phyloP scores from a whole-genome alignment of 2,113 vertebrate species.

The Corythoichthys intestinalis region DNA sequence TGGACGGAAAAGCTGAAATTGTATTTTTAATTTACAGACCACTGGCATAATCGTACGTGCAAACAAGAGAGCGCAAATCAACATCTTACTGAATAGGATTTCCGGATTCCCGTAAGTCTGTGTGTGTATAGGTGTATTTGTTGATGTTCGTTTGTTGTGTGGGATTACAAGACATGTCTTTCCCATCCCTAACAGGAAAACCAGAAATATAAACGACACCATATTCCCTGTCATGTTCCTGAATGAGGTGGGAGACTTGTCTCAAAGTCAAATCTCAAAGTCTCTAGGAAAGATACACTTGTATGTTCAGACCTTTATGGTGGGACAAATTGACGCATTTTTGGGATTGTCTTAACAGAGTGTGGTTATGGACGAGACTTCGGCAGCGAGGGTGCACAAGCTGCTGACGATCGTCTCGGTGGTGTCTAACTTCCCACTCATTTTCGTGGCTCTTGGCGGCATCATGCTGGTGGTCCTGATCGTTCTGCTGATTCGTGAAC shows the following conservation, averaged over 20 bases:
- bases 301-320: background rate
- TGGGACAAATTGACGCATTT: background rate
- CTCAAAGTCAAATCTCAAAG: background rate
- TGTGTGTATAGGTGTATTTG: background rate
- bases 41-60: slow-evolving; percentile 73
- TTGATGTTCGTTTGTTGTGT: background rate
- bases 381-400: slow-evolving; percentile 60
- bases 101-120: slow-evolving; percentile 64
- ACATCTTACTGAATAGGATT: slow-evolving; percentile 57
- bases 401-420: slow-evolving; percentile 60
- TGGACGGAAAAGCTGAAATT: background rate
- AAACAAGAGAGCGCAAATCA: slow-evolving; percentile 74
- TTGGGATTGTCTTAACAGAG: slow-evolving; percentile 51
- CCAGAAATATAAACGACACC: slow-evolving; percentile 50
- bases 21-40: slow-evolving; percentile 47
- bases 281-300: background rate
- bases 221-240: slow-evolving; percentile 74
- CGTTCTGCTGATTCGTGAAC: slow-evolving; percentile 45
- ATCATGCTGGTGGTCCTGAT: slow-evolving; percentile 61
- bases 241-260: slow-evolving; percentile 66
- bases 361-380: slow-evolving; percentile 68
- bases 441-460: slow-evolving; percentile 63
- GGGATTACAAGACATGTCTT: background rate
- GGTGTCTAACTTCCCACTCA: slow-evolving; percentile 67
- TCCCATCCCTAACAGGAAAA: slow-evolving; percentile 50